Evolutionary conservation across 2,888 invertebrate species (phyloP).

Genomic region (Drosophila fungiperda): DNA sequence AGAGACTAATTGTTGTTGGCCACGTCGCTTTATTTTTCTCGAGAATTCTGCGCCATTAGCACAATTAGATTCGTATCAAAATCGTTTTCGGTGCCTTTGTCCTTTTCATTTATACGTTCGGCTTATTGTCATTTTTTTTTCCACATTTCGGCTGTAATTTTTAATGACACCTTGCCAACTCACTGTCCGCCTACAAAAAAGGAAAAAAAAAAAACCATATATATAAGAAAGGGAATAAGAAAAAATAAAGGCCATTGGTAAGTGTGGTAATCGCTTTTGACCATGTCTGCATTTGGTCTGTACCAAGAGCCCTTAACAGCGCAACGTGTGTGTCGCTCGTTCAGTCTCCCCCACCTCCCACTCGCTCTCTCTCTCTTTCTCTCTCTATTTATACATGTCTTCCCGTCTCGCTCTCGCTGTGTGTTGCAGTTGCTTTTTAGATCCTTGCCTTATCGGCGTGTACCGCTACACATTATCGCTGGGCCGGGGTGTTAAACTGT

Average conservation of each 20-base stretch:
- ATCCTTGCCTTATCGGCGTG: constrained; percentile 56
- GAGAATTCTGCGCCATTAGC: constrained; percentile 78
- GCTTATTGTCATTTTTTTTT: constrained; percentile 77
- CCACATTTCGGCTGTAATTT: constrained; percentile 74
- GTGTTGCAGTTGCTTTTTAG: constrained; percentile 4
- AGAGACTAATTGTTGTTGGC: constrained; percentile 63
- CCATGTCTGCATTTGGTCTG: constrained; percentile 55
- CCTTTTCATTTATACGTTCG: constrained; percentile 37
- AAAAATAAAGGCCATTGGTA: constrained; percentile 39
- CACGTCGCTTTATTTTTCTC: constrained; percentile 47
- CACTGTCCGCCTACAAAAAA: constrained; percentile 74
- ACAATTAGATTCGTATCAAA: constrained; percentile 81
- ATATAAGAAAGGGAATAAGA: constrained; percentile 3
- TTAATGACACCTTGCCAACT: constrained; percentile 83
- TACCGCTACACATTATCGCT: constrained; percentile 69
- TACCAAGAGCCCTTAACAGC: constrained; percentile 22
- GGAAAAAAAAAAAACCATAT: constrained; percentile 5
- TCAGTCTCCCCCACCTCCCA: background rate
- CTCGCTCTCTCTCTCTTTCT: background rate
- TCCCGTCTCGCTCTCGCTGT: background rate
- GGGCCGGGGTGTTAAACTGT: constrained; percentile 79
- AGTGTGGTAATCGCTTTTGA: constrained; percentile 80
- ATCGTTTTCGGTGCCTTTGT: constrained; percentile 68
- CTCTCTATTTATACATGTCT: background rate
- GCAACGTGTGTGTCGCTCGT: constrained; percentile 76